phyloP scores from a whole-genome alignment of 2,888 invertebrate genomes.

The Ganaspis brasiliensis region DNA sequence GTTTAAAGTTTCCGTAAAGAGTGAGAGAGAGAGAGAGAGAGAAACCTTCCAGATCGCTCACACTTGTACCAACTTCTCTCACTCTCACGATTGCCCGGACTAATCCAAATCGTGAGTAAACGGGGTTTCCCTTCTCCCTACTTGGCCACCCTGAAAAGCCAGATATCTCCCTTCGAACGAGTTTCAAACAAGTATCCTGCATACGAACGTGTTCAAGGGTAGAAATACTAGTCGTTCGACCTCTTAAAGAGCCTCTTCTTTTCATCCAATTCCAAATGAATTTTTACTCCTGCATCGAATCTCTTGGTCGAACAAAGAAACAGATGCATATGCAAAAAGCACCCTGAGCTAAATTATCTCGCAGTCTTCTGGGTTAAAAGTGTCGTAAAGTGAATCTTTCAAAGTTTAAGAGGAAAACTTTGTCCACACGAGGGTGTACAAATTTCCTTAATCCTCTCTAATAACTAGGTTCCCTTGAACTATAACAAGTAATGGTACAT shows the following conservation, averaged over 20 bases:
- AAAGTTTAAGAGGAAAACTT: too few relatives aligned
- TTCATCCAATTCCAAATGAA: slow-evolving; percentile 44
- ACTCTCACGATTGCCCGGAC: background rate
- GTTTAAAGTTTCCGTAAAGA: slow-evolving; percentile 56
- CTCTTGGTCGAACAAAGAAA: background rate
- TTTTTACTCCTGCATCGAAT: slow-evolving; percentile 14
- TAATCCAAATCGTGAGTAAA: slow-evolving; percentile 36
- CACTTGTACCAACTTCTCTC: slow-evolving; percentile 17
- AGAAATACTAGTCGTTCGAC: slow-evolving; percentile 57
- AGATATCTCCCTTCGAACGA: slow-evolving; percentile 52
- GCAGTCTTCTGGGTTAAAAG: too few relatives aligned
- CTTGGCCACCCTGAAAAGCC: background rate
- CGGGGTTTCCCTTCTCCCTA: background rate
- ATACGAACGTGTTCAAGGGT: slow-evolving; percentile 60
- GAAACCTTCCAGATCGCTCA: background rate
- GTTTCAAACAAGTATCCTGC: slow-evolving; percentile 54
- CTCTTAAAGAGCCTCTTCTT: slow-evolving; percentile 53
- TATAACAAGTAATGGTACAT: too few relatives aligned
- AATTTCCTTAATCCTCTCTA: too few relatives aligned
- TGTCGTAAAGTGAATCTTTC: too few relatives aligned
- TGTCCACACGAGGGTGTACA: too few relatives aligned
- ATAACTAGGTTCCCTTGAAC: too few relatives aligned
- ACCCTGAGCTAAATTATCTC: too few relatives aligned
- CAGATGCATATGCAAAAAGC: background rate
- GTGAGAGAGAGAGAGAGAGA: slow-evolving; percentile 48